Base-by-base conservation (phyloP, 2,113 vertebrate genomes). In the Zeus faber region DNA sequence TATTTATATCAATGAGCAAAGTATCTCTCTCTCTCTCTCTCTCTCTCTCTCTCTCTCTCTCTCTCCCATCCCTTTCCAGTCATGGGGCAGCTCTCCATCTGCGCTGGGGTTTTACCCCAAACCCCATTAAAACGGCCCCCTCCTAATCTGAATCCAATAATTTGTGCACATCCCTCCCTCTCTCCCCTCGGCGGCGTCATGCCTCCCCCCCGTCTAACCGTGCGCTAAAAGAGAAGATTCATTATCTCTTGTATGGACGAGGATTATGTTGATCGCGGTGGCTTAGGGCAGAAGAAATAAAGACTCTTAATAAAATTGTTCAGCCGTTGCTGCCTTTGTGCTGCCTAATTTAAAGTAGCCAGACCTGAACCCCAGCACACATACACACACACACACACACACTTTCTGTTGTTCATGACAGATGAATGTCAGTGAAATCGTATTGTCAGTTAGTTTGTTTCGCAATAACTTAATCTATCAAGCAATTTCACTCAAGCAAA, bases 101-200 rank as follows among this genome's bases (percentile, higher is more conserved):
- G 72, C 45, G 22, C 70, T 54, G 61, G 6, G n/a, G n/a, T n/a
- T n/a, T n/a, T n/a, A n/a, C n/a, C n/a, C n/a, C n/a, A n/a, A 33
- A 86, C 82, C 74, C 76, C 67, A 86, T 89, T 87, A 86, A 86
- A 88, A 77, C 33, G 58, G 65, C 72, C 73, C 74, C 67, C 45
- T 80, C 69, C 79, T 88, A 83, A 88, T 89, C 85, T 87, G 85
- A 89, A 88, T 87, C 84, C 83, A 87, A 83, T 90, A 81, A 86
- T 85, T 83, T 85, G 82, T 73, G 64, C 83, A 59, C 74, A 74
- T 69, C 76, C 68, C 73, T 66, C 65, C 65, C 59, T 60, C 62
- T 45, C 7, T 18, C 40, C 17, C 7, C n/a, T 25, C 57, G 49
- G 77, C 33, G 67, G 70, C 79, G 52, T 75, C 72, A 58, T 74